phyloP scores from a whole-genome alignment of 2,888 invertebrate genomes.

The Agrotis clavis region DNA sequence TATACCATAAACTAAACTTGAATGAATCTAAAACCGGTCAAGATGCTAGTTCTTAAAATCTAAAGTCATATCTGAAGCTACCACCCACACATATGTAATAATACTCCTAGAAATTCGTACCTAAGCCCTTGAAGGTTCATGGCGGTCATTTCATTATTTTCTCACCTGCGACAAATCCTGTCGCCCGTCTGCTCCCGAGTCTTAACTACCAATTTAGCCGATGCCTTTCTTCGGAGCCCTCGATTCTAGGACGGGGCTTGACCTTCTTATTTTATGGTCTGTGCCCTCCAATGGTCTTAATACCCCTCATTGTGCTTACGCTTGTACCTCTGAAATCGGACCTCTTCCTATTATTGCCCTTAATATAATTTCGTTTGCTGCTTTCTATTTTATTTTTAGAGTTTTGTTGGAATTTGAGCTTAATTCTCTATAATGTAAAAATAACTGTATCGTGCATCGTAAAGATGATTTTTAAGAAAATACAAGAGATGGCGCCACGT shows the following conservation, averaged over 20 bases:
- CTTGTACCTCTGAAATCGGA: constrained; percentile 48
- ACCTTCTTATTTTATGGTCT: constrained; percentile 77
- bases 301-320: constrained; percentile 73
- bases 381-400: constrained; percentile 10
- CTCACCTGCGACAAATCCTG: constrained; percentile 53
- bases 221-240: constrained; percentile 66
- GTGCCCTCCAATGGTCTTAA: constrained; percentile 72
- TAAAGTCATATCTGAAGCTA: neutral
- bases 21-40: too few species aligned
- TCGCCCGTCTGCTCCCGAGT: constrained; percentile 58
- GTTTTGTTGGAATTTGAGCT: neutral
- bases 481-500: too few species aligned
- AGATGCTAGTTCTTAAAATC: neutral
- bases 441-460: too few species aligned
- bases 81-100: neutral
- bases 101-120: constrained; percentile 15
- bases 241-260: constrained; percentile 70
- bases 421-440: neutral
- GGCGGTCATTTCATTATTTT: constrained; percentile 45
- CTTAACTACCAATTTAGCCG: constrained; percentile 52
- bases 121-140: constrained; percentile 38
- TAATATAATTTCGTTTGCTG: constrained; percentile 37
- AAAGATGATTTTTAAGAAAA: too few species aligned
- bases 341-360: constrained; percentile 47
- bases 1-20: too few species aligned